A percentile compares a stretch with the other conserved stretches of the same genome.
Conservation (phyloP, 2,797 vertebrate genomes). For the Tamandua tetradactyla region DNA sequence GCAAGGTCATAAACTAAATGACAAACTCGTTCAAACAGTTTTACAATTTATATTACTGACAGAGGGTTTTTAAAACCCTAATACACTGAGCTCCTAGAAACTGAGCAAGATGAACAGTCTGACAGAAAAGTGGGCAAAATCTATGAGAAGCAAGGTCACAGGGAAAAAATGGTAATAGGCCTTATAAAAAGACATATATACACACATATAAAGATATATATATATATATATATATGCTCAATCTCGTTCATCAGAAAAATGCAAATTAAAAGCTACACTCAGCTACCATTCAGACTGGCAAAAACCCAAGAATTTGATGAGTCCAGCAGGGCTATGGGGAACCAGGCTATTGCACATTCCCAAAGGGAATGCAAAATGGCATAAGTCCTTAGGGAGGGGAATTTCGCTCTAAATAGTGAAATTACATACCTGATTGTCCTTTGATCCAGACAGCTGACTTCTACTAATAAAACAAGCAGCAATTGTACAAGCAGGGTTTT, state of each 20-base stretch:
- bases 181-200: too few relatives aligned
- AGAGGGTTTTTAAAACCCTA: not conserved
- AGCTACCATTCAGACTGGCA: not conserved
- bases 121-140: not conserved
- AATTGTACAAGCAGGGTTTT: not conserved
- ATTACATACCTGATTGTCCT: accelerated
- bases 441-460: not conserved
- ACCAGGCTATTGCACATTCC: not conserved
- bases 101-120: not conserved
- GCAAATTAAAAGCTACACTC: not conserved
- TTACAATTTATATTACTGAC: too few relatives aligned
- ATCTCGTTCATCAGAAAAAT: not conserved
- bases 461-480: not conserved
- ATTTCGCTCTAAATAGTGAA: not conserved
- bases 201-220: too few relatives aligned
- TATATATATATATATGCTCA: too few relatives aligned
- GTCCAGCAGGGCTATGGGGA: not conserved
- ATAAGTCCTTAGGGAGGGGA: not conserved
- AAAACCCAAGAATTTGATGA: accelerated
- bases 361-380: accelerated
- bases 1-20: not conserved
- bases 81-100: not conserved
- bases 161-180: not conserved
- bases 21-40: not conserved
- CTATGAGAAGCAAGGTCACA: not conserved